Percentiles rank a stretch among this genome's conserved stretches.
Conservation (phyloP, 2,797 vertebrate genomes). For the Xyrichtys novacula region DNA sequence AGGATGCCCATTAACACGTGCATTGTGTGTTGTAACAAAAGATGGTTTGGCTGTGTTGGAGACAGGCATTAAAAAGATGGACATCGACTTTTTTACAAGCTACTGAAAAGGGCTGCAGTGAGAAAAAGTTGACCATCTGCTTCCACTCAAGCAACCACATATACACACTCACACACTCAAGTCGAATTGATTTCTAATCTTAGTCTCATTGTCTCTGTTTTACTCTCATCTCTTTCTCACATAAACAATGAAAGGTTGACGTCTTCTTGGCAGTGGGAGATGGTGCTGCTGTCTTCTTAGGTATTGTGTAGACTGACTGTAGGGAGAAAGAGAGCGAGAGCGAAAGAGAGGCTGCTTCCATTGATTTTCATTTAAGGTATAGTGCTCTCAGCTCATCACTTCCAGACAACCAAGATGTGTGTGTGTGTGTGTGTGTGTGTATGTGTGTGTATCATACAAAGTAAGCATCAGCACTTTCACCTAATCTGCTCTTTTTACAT, state of each 20-base stretch:
- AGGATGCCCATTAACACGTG: conserved; percentile 25
- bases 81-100: conserved; percentile 20
- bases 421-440: not conserved
- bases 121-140: conserved; percentile 8
- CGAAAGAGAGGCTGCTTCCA: conserved; percentile 45
- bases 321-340: conserved; percentile 1
- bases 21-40: conserved; percentile 44
- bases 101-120: conserved; percentile 8
- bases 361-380: conserved; percentile 71
- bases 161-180: not conserved
- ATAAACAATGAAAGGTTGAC: conserved; percentile 34
- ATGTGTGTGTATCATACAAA: not conserved
- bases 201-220: conserved; percentile 27
- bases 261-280: conserved; percentile 38
- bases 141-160: not conserved
- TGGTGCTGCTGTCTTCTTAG: conserved; percentile 40
- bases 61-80: conserved; percentile 35
- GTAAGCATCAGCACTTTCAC: not conserved
- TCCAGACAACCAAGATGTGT: conserved; percentile 13
- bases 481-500: not conserved
- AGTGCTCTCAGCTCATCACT: conserved; percentile 42
- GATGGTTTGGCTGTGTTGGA: conserved; percentile 1
- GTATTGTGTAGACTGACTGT: conserved; percentile 51
- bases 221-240: conserved; percentile 27
- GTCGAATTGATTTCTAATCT: conserved; percentile 21